Conservation (phyloP, 2,888 invertebrate genomes). For the Mesorhabditis belari region DNA sequence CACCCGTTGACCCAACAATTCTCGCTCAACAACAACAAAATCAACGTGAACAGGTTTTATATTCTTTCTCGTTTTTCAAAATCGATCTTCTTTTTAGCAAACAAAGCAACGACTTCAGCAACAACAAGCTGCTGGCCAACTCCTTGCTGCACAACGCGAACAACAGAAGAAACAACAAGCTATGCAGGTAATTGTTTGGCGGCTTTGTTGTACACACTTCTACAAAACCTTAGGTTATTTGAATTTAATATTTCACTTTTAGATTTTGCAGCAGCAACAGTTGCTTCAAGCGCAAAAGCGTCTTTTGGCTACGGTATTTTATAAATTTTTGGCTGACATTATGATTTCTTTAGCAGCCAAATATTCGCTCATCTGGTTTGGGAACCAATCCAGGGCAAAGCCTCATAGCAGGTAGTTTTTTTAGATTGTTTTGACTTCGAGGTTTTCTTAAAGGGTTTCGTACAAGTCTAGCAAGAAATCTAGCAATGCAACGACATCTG, state of each 20-base stretch:
- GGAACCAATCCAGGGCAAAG: no score
- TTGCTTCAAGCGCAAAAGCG: conserved; percentile 2
- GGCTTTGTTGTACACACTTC: not conserved
- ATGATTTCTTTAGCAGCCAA: no score
- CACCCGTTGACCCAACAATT: conserved; percentile 45
- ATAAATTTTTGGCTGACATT: no score
- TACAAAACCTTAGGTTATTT: conserved; percentile 1
- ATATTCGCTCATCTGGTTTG: no score
- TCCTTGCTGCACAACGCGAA: conserved; percentile 16
- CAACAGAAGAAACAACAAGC: conserved; percentile 3
- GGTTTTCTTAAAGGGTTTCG: no score
- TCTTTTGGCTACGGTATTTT: not conserved
- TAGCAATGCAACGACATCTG: not conserved
- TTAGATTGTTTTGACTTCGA: no score
- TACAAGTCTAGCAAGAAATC: no score
- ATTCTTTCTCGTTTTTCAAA: not conserved
- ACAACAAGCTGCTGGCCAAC: conserved; percentile 9
- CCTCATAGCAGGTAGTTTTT: no score
- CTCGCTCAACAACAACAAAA: conserved; percentile 36
- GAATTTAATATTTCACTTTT: conserved; percentile 6
- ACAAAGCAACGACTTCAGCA: not conserved
- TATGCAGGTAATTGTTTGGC: conserved; percentile 7
- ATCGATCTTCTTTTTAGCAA: not conserved
- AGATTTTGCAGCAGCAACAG: conserved; percentile 7
- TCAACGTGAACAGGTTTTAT: conserved; percentile 10